Base-by-base conservation (phyloP, 2,797 vertebrate genomes). In the Gambelia wislizenii region DNA sequence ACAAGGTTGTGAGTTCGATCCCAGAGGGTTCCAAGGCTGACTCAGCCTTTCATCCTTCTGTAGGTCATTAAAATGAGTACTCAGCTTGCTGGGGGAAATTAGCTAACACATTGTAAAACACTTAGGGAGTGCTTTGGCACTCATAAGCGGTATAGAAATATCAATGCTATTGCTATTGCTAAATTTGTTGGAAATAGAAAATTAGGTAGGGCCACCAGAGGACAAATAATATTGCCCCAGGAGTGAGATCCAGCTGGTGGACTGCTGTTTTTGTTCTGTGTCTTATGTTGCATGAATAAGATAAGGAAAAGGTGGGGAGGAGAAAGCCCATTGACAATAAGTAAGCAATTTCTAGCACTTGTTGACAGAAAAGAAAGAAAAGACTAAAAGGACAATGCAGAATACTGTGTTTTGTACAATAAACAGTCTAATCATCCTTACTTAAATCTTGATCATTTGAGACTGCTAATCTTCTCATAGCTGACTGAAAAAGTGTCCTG, bases 131-230 rank as follows among this genome's bases (percentile, higher is more conserved):
- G n/a, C n/a, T n/a, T n/a, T n/a, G n/a, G n/a, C n/a, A n/a, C n/a
- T n/a, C n/a, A n/a, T n/a, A n/a, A n/a, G n/a, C n/a, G n/a, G n/a
- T n/a, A n/a, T n/a, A n/a, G n/a, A n/a, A n/a, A n/a, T n/a, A n/a
- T n/a, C n/a, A n/a, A n/a, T n/a, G n/a, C n/a, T n/a, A n/a, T n/a
- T n/a, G n/a, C n/a, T n/a, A n/a, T n/a, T n/a, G n/a, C n/a, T n/a
- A 87, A 81, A 70, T 72, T 22, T 72, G 72, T 59, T 81, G 10
- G 81, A 64, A 79, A 49, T 70, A 12, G 39, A n/a, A 81, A 87
- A 44, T 81, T 81, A 59, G 30, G 33, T 27, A 64, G 59, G n/a
- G 59, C 13, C n/a, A 75, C 44, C 13, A 52, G n/a, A 25, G 56
- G 44, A 44, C 59, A 49, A 39, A 39, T 67, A 76, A 83, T 76